A percentile compares a stretch with the other conserved stretches of the same genome.
These are phyloP conservation scores for Myiopsitta monachus DNA, from an alignment of 2,113 vertebrate genomes.

Conservation along the genomic window DNA sequence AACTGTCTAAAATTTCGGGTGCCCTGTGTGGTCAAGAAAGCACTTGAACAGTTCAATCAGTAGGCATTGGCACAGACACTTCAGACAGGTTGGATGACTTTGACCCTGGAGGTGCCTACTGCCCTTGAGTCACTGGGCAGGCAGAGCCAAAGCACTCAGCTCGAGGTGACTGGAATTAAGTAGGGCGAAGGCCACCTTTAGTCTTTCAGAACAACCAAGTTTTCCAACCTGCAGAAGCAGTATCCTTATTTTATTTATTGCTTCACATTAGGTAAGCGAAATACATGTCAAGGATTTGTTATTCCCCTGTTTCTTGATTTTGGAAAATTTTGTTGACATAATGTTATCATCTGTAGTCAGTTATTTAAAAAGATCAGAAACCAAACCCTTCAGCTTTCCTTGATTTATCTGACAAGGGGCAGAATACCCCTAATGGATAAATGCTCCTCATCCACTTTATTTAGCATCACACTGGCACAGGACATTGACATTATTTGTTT, in stretches of 20 bases:
- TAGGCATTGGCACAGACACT: not conserved
- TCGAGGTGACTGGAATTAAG: not conserved
- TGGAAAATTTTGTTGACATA: not conserved
- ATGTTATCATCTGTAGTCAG: not conserved
- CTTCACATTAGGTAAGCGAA: not conserved
- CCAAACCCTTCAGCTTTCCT: not conserved
- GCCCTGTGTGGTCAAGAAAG: not conserved
- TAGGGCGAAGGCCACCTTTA: not conserved
- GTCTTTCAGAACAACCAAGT: not conserved
- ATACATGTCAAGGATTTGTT: not conserved
- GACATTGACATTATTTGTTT: not conserved
- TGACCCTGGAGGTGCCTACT: not conserved
- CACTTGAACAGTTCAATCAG: not conserved
- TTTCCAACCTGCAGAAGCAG: not conserved
- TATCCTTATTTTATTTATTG: not conserved
- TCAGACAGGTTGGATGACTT: not conserved
- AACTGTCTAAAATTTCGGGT: not conserved
- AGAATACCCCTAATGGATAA: not conserved
- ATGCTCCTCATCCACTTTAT: not conserved
- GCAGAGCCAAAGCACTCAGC: fast-evolving
- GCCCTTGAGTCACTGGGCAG: not conserved
- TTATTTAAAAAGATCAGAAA: not conserved
- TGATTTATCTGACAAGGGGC: not conserved
- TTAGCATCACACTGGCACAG: not conserved
- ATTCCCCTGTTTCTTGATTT: not conserved